Conservation (phyloP, 2,888 invertebrate genomes). For the Leptinotarsa juncta region DNA sequence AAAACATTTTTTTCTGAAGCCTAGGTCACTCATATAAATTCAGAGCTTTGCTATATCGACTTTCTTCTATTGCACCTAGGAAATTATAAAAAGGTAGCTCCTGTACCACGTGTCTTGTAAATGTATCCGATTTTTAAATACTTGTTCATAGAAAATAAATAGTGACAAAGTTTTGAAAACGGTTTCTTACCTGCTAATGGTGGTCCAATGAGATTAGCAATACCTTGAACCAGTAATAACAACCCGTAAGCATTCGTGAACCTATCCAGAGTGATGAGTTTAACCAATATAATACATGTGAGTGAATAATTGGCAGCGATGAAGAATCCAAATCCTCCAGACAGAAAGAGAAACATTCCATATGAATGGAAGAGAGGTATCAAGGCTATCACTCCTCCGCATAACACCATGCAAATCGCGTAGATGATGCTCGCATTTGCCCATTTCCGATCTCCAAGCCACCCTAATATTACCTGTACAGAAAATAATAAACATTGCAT, state of each 20-base stretch:
- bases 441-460: constrained; percentile 86
- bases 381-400: constrained; percentile 75
- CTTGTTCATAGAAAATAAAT: too few species aligned
- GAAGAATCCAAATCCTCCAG: constrained; percentile 88
- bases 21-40: too few species aligned
- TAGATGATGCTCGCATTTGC: constrained; percentile 84
- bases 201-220: constrained; percentile 91
- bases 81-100: too few species aligned
- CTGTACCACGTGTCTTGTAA: too few species aligned
- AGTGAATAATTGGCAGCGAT: constrained; percentile 94
- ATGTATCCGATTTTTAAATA: too few species aligned
- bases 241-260: constrained; percentile 94
- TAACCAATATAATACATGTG: constrained; percentile 90
- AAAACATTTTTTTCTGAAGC: too few species aligned
- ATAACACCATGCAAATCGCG: constrained; percentile 81
- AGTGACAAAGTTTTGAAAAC: neutral
- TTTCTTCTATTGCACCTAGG: too few species aligned
- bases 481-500: constrained; percentile 29
- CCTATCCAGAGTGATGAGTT: constrained; percentile 88
- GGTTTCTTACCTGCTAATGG: constrained; percentile 81
- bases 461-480: constrained; percentile 82
- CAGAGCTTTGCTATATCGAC: neutral
- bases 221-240: constrained; percentile 86
- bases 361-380: constrained; percentile 74
- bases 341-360: constrained; percentile 71